Conservation (phyloP, 2,888 invertebrate species). For the Papilio protenor region DNA sequence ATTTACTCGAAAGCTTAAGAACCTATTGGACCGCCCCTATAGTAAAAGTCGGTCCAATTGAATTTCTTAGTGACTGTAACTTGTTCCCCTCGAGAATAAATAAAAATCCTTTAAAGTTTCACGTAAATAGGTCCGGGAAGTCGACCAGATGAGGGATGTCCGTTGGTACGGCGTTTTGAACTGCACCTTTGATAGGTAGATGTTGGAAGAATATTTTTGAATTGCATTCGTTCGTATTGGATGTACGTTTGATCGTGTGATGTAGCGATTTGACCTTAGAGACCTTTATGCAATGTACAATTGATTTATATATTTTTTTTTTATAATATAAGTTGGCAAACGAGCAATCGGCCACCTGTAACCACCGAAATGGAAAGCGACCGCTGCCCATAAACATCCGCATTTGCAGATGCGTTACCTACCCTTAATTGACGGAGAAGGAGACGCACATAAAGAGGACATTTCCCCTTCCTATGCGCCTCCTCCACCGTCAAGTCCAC, state of each 20-base stretch:
- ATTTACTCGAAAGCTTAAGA: constrained; percentile 22
- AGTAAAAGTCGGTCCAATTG: constrained; percentile 30
- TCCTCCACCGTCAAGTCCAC: too few species aligned
- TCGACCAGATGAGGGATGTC: constrained; percentile 14
- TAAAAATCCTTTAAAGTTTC: constrained; percentile 43
- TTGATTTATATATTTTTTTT: not conserved
- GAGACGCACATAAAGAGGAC: too few species aligned
- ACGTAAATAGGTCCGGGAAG: constrained; percentile 30
- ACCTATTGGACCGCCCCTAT: constrained; percentile 32
- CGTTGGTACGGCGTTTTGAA: constrained; percentile 23
- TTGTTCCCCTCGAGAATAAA: constrained; percentile 35
- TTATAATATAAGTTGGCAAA: too few species aligned
- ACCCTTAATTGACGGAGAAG: too few species aligned
- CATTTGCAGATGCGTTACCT: too few species aligned
- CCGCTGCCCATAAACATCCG: too few species aligned
- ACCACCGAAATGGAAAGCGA: too few species aligned
- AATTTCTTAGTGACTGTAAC: constrained; percentile 33
- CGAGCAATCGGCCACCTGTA: too few species aligned
- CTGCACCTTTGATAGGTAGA: constrained; percentile 41
- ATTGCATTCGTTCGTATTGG: constrained; percentile 3
- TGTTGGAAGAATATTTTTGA: constrained; percentile 38
- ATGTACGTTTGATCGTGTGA: constrained; percentile 7
- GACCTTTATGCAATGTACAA: not conserved
- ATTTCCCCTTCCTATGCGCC: too few species aligned
- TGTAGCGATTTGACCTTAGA: not conserved